Base-by-base conservation (phyloP, 1,140 invertebrate species). In the Caenorhabditis brenneri region DNA sequence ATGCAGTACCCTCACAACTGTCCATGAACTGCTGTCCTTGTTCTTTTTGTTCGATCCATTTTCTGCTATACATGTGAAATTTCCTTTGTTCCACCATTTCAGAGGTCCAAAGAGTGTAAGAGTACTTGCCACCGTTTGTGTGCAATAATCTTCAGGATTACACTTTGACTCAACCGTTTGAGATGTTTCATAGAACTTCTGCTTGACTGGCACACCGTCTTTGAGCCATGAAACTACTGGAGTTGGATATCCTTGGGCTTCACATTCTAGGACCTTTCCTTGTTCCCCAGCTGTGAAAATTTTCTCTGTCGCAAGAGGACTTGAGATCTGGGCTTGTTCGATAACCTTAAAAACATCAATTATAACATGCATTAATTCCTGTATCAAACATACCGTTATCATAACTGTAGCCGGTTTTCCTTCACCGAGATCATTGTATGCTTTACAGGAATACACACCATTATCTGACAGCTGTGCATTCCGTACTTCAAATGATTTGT, bases 401-500 rank as follows among this genome's bases (percentile, higher is more conserved):
- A 55, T 46, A 1, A 81, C 36, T 12, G 24, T 48, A 9, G 42
- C 84, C 22, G 33, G 12, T 79, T 85, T 80, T 39, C 84, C 84
- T 55, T 85, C 84, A 16, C 84, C 84, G n/a, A 85, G 58, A 22
- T 46, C 42, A 15, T 85, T 85, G 27, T 79, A 55, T 12, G 84
- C 39, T 16, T 69, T 81, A 31, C 84, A 85, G 6, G 81, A 55
- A 42, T 85, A 85, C 3, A 55, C 46, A 19, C 84, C 84, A 55
- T 85, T 85, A 39, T 85, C 84, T n/a, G 84, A 46, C 60, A 85
- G 80, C 46, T 85, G 84, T 12, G 80, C 84, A 42, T 85, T 85
- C 19, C 49, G 51, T 15, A 85, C 53, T 16, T 65, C 58, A 33
- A 85, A 46, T 39, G 48, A 39, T 27, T 81, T 36, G 4, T 74